Conservation (phyloP, 1,140 invertebrate species). For the Trypoxylus dichotomus region DNA sequence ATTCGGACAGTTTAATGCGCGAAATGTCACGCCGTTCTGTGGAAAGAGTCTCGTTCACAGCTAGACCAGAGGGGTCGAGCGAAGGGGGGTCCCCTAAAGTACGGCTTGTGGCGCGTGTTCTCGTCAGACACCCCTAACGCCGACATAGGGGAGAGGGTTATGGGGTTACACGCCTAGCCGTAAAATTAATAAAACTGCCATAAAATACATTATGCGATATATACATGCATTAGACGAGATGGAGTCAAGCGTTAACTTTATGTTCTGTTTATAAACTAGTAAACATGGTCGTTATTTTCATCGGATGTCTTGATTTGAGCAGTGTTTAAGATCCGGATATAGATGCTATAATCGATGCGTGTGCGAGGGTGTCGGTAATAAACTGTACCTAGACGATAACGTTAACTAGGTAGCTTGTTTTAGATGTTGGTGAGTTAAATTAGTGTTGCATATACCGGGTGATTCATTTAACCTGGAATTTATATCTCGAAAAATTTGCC, state of each 20-base stretch:
- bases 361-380: too few species aligned
- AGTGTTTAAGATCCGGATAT: too few species aligned
- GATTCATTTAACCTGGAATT: too few species aligned
- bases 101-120: neutral
- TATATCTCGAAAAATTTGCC: too few species aligned
- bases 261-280: neutral
- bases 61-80: neutral
- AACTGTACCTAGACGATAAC: too few species aligned
- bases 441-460: too few species aligned
- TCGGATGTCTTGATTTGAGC: neutral
- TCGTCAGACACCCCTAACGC: too few species aligned
- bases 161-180: neutral
- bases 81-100: neutral
- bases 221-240: too few species aligned
- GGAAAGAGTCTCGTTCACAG: neutral
- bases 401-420: too few species aligned
- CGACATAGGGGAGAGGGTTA: neutral
- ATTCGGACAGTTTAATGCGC: neutral
- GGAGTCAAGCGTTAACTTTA: neutral
- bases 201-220: conserved; percentile 4
- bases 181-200: neutral
- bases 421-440: too few species aligned
- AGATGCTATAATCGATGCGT: too few species aligned
- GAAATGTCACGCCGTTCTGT: neutral
- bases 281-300: neutral